Conservation (phyloP, 2,888 invertebrate species). For the Sminthurinus aureus region DNA sequence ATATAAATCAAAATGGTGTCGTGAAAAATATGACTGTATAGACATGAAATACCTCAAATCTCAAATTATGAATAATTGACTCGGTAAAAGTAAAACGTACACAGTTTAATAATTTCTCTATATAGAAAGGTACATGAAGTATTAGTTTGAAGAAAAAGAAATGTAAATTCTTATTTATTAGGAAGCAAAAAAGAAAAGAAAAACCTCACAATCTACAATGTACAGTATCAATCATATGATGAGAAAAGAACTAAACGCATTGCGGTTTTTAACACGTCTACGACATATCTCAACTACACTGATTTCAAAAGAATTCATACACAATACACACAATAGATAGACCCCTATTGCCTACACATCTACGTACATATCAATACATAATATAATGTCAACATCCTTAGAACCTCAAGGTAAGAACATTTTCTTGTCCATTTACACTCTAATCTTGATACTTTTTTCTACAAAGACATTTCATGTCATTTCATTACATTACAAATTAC, state of each 20-base stretch:
- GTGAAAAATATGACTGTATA: neutral
- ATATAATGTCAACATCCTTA: too few species aligned
- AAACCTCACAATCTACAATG: neutral
- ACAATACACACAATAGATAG: too few species aligned
- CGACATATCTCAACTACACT: neutral
- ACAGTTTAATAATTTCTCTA: neutral
- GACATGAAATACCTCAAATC: neutral
- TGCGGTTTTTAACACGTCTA: conserved; percentile 3
- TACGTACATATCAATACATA: too few species aligned
- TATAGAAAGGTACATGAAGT: neutral
- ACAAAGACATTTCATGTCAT: too few species aligned
- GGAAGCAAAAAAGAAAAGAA: conserved; percentile 1
- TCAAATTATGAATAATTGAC: neutral
- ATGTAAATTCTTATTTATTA: neutral
- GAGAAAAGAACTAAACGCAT: neutral
- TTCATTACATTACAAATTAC: too few species aligned
- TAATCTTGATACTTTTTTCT: too few species aligned
- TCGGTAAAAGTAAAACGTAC: neutral
- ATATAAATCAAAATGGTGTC: neutral
- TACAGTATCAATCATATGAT: neutral
- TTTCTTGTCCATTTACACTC: too few species aligned
- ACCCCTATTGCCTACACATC: too few species aligned
- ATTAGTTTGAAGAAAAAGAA: neutral
- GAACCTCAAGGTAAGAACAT: too few species aligned
- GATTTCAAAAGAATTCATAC: too few species aligned